A percentile compares a stretch with the other conserved stretches of the same genome.
Conservation (phyloP, 2,888 invertebrate species). For the Parelbella ahira region DNA sequence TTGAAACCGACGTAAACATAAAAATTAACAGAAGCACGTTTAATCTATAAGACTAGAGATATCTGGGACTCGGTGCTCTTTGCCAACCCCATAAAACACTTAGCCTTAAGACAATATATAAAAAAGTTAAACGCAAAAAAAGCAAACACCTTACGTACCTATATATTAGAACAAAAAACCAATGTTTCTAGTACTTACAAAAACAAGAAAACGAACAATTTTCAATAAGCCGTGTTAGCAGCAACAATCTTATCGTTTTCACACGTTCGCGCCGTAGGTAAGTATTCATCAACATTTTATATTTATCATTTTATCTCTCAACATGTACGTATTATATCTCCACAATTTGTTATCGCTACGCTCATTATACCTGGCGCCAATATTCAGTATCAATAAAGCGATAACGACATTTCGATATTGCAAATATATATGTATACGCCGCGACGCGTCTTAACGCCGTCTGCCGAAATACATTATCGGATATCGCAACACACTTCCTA, state of each 20-base stretch:
- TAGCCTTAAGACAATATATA: too few species aligned
- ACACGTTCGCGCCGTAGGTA: slow-evolving; percentile 27
- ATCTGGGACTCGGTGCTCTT: too few species aligned
- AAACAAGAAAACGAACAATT: slow-evolving; percentile 5
- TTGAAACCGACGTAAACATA: too few species aligned
- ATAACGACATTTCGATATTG: slow-evolving; percentile 32
- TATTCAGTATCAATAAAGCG: slow-evolving; percentile 34
- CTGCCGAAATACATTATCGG: too few species aligned
- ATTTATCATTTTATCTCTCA: slow-evolving; percentile 36
- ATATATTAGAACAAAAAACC: slow-evolving; percentile 3
- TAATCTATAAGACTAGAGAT: too few species aligned
- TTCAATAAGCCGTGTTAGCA: slow-evolving; percentile 12
- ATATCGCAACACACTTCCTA: too few species aligned
- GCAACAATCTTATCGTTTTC: slow-evolving; percentile 14
- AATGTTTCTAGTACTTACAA: not conserved
- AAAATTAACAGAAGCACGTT: too few species aligned
- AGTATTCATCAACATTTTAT: slow-evolving; percentile 31
- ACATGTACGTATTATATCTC: slow-evolving; percentile 30
- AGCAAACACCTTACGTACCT: too few species aligned
- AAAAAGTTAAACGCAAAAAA: not conserved
- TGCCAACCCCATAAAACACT: too few species aligned
- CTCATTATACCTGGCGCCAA: slow-evolving; percentile 43
- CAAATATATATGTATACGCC: slow-evolving; percentile 28
- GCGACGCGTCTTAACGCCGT: slow-evolving; percentile 16
- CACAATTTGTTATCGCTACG: slow-evolving; percentile 38